Evolutionary conservation across 2,888 invertebrate genomes (phyloP), one percentile per base, ranked within the genome.

Genomic region (Nesidiocoris tenuis): DNA sequence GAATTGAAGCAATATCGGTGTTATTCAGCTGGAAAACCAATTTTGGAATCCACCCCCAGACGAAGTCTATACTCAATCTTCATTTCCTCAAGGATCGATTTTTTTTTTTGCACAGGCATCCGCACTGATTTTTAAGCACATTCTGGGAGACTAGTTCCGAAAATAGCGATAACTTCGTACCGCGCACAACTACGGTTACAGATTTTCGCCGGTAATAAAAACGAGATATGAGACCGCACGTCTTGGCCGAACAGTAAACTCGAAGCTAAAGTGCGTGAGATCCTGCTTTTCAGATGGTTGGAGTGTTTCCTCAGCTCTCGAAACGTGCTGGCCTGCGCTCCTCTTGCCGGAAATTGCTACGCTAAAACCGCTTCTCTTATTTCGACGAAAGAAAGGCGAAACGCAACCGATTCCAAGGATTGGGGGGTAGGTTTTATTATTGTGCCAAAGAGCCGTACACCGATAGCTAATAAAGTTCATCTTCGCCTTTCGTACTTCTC

Each of bases 221-320:
- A 7, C 39, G 39, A 7, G 39, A 39, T 39, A 39, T 39, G 39
- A 12, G 12, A 39, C 5, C 5, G 39, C 39, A 39, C 39, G 39
- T 39, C 39, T 39, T 39, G 5, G 39, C 39, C 39, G 39, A 39
- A 39, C 39, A 39, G 39, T 39, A 39, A 39, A 39, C 39, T n/a
- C 39, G 39, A 39, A 12, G 5, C 39, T 3, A 39, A 39, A 12
- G 39, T 7, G 12, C 12, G 39, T 3, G 39, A n/a, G n/a, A n/a
- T n/a, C n/a, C n/a, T n/a, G n/a, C n/a, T n/a, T n/a, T n/a, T n/a
- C 39, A 39, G 39, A 39, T 39, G 5, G 39, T 63, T 63, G 19
- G 19, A 22, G 63, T 63, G 63, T 63, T 63, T 63, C 63, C 63
- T 63, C 22, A 19, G 63, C 63, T 63, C 63, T 63, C 63, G 22